These are phyloP conservation scores for Pachypanchax playfairii DNA, from an alignment of 2,113 vertebrate genomes.

Conservation along the genomic window DNA sequence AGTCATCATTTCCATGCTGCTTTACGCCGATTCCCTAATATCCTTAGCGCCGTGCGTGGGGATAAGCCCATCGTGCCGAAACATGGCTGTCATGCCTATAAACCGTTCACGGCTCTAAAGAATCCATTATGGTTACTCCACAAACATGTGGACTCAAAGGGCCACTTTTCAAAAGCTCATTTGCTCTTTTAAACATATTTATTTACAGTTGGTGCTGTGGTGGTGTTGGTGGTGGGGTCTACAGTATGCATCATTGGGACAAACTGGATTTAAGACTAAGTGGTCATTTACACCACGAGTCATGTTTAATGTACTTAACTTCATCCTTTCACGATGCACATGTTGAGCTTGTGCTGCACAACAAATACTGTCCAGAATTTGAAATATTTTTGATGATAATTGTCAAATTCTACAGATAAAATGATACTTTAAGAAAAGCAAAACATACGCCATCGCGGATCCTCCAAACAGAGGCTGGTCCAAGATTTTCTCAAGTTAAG, in stretches of 20 bases:
- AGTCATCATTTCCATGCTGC: constrained; percentile 81
- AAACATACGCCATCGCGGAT: background rate
- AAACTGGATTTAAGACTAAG: constrained; percentile 32
- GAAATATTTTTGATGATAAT: background rate
- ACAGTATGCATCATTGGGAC: constrained; percentile 31
- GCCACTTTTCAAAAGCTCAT: constrained; percentile 76
- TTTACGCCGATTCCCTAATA: constrained; percentile 83
- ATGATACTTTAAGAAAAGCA: no score
- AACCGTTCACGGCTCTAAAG: constrained; percentile 79
- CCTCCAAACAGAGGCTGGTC: background rate
- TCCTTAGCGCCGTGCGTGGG: constrained; percentile 78
- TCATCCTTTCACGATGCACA: background rate
- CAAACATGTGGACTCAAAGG: constrained; percentile 74
- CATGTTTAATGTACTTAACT: constrained; percentile 32
- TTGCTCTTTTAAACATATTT: constrained; percentile 68
- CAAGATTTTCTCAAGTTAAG: background rate
- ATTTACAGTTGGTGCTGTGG: constrained; percentile 60
- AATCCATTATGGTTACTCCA: constrained; percentile 77
- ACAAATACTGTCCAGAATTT: background rate
- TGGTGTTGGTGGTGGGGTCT: constrained; percentile 35
- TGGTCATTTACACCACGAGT: constrained; percentile 53
- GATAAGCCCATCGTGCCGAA: constrained; percentile 79
- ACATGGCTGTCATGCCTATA: constrained; percentile 79
- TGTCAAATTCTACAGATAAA: background rate
- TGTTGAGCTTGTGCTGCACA: background rate